Percentiles rank a stretch among this genome's conserved stretches.
Conservation (phyloP, 2,113 vertebrate species). For the Eublepharis macularius region DNA sequence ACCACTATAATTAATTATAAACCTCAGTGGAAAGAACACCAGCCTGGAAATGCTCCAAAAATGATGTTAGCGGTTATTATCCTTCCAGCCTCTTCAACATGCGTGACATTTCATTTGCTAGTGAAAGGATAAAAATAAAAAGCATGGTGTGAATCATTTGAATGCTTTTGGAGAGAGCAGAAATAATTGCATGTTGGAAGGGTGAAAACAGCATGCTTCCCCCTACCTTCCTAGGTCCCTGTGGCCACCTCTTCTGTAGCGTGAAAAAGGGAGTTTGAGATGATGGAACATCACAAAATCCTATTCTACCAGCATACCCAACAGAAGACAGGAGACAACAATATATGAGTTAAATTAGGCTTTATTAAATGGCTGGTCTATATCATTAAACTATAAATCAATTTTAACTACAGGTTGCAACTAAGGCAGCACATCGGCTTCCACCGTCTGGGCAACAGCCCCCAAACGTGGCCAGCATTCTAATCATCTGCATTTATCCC, state of each 20-base stretch:
- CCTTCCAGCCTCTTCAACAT: not conserved
- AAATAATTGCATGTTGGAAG: not conserved
- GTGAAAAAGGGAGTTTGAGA: not conserved
- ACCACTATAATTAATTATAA: slow-evolving; percentile 13
- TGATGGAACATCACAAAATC: no score
- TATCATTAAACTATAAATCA: no score
- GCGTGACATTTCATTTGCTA: not conserved
- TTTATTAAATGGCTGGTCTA: no score
- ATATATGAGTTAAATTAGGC: no score
- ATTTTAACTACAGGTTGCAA: no score
- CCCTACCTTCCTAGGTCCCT: not conserved
- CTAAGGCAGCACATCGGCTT: no score
- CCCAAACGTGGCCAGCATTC: no score
- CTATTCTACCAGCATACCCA: no score
- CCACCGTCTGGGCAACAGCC: no score
- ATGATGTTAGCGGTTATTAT: slow-evolving; percentile 16
- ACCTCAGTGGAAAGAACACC: not conserved
- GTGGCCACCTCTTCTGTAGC: not conserved
- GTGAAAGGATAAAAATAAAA: not conserved
- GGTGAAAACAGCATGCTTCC: not conserved
- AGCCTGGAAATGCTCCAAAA: slow-evolving; percentile 20
- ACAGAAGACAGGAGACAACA: no score
- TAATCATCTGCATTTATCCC: no score
- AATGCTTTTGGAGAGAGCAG: not conserved
- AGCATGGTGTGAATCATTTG: not conserved